Evolutionary conservation across 1,140 invertebrate species (phyloP), one percentile per base, ranked within the genome.

Genomic region (Listronotus oregonensis): DNA sequence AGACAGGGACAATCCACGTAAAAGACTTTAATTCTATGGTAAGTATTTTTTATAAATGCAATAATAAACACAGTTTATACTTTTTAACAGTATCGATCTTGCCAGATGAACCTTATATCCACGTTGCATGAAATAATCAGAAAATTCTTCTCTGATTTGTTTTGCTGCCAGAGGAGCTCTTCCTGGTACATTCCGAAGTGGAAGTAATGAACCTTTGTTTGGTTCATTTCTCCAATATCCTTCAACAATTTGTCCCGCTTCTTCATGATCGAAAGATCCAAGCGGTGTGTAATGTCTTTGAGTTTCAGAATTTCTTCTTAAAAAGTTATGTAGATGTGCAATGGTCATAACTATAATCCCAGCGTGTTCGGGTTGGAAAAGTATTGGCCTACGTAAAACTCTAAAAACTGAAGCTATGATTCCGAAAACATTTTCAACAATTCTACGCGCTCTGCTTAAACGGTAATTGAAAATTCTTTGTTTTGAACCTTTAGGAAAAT

Each of bases 341-440:
- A 47, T 67, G 10, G 71, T 58, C 59, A 74, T 67, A 56, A 69
- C 57, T 37, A 79, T 58, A 34, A 71, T 66, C n/a, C 51, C 49
- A 14, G 70, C 74, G 44, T 67, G 68, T 46, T 79, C 71, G 27
- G 71, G 71, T 40, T 74, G 47, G 9, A 77, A 62, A 21, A 65
- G 51, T 27, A 80, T 72, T 42, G 75, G 73, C 64, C 73, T 80
- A 67, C 68, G 57, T 21, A 82, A 76, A 55, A 82, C 69, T 67
- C 78, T 61, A 76, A 81, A 82, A 50, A 70, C 70, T 6, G 73
- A 64, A 11, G 77, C 21, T 9, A 54, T 18, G 11, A 66, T 79
- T 9, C 81, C 81, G 17, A 73, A n/a, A n/a, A n/a, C n/a, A n/a
- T n/a, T n/a, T n/a, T n/a, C n/a, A n/a, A n/a, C n/a, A n/a, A n/a